Base-by-base conservation (phyloP, 2,888 invertebrate genomes). In the Nymphalis polychloros region DNA sequence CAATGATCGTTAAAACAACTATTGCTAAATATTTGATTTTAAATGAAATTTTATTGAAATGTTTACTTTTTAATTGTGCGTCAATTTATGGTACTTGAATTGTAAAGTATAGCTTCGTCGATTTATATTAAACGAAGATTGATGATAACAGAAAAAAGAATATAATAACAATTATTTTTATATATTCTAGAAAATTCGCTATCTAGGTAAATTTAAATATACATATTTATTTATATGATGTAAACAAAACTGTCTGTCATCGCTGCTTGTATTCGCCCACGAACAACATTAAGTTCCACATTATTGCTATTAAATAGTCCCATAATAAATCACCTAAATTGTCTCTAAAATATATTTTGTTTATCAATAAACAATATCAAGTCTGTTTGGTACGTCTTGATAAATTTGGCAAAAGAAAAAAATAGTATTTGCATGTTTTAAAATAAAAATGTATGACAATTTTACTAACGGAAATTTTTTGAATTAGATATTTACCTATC, bases 181-280 rank as follows among this genome's bases (percentile, higher is more conserved):
- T 41, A 10, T 41, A 41, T 41, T 41, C 8, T 41, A 41, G 41
- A 35, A 41, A 13, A 13, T 2, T 50, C 19, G 50, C 19, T 50
- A 20, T 20, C 13, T 8, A 50, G 10, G 10, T 20, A 50, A 50
- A 20, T 50, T 8, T 31, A 53, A 31, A 27, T 31, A 55, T 27
- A 23, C 23, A 23, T 23, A 23, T 23, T 23, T 23, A 55, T 31
- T 10, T 27, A 31, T 31, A 31, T 31, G 41, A 47, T 50, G 19
- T 65, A 52, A 53, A 55, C 47, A 27, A 41, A 46, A 67, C 53
- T 57, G 69, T 68, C 69, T 66, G 70, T 75, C 71, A 70, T 64
- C 69, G 64, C 55, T 23, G 68, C 57, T 64, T 67, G 69, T 68
- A 63, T 10, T 49, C 63, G 67, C 67, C 69, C 69, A 72, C 71